A percentile compares a stretch with the other conserved stretches of the same genome.
These are phyloP conservation scores for Acrocephalus scirpaceus DNA, from an alignment of 2,797 vertebrate genomes.

Conservation along the genomic window DNA sequence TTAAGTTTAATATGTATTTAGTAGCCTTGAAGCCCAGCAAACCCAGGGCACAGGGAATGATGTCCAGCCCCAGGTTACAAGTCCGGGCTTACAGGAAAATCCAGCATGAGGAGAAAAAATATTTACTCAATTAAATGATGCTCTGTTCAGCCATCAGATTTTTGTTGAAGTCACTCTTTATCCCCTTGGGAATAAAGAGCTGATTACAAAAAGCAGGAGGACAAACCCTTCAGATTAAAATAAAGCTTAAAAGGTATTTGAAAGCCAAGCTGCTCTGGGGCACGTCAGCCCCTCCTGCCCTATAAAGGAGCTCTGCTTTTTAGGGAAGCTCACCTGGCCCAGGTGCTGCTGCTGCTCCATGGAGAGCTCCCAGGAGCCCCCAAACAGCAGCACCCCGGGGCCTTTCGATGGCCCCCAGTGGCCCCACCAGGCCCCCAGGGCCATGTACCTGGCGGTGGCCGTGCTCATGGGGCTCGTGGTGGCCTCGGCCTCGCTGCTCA, in stretches of 20 bases:
- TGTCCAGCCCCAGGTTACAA: background rate
- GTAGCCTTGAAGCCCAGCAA: background rate
- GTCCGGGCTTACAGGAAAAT: background rate
- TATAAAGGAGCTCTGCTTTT: conserved; percentile 38
- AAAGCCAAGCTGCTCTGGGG: conserved; percentile 3
- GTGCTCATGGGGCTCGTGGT: conserved; percentile 61
- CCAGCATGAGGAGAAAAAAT: background rate
- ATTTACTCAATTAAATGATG: conserved; percentile 45
- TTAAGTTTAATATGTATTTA: background rate
- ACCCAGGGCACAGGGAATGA: background rate
- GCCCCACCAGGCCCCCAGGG: conserved; percentile 51
- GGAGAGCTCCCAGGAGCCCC: background rate
- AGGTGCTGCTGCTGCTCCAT: background rate
- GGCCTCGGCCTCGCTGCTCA: background rate
- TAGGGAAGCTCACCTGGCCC: background rate
- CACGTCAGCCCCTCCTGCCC: background rate
- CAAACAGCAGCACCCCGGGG: background rate
- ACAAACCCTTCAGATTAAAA: conserved; percentile 34
- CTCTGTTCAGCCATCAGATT: background rate
- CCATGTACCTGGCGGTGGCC: conserved; percentile 14
- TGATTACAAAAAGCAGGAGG: conserved; percentile 40
- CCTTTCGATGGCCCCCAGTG: conserved; percentile 70
- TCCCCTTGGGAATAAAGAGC: conserved; percentile 48
- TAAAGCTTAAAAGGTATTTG: conserved; percentile 43
- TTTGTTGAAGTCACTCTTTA: conserved; percentile 22